Evolutionary conservation across 64 coral and sea anemone species (phyloP).

Genomic region (Pachyseris speciosa): DNA sequence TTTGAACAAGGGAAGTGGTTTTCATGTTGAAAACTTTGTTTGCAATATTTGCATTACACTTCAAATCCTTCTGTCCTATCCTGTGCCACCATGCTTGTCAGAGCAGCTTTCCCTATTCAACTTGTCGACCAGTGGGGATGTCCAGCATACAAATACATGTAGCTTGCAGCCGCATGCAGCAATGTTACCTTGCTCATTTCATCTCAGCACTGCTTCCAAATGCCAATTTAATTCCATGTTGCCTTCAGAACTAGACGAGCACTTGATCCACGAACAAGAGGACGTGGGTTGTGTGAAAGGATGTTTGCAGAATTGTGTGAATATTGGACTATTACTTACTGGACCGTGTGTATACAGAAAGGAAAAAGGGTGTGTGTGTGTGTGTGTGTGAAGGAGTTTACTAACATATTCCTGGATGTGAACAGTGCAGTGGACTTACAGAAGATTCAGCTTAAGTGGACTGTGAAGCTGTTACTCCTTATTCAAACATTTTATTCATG

Average conservation of each 20-base stretch:
- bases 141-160: not conserved
- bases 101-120: not conserved
- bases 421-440: not conserved
- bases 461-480: not conserved
- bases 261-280: not conserved
- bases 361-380: not conserved
- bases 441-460: not conserved
- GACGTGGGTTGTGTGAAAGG: not conserved
- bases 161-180: not conserved
- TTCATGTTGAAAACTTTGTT: conserved; percentile 67
- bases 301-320: not conserved
- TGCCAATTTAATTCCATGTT: not conserved
- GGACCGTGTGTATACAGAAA: not conserved
- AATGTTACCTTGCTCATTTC: not conserved
- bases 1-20: not conserved
- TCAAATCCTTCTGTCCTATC: not conserved
- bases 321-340: not conserved
- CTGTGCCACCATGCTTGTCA: not conserved
- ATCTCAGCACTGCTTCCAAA: not conserved
- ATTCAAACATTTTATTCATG: not conserved
- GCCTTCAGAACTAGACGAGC: not conserved
- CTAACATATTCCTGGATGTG: not conserved
- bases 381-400: not conserved
- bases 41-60: conserved; percentile 65
- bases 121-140: not conserved